Conservation (phyloP, 2,888 invertebrate genomes). For the Campopleginae sp. region DNA sequence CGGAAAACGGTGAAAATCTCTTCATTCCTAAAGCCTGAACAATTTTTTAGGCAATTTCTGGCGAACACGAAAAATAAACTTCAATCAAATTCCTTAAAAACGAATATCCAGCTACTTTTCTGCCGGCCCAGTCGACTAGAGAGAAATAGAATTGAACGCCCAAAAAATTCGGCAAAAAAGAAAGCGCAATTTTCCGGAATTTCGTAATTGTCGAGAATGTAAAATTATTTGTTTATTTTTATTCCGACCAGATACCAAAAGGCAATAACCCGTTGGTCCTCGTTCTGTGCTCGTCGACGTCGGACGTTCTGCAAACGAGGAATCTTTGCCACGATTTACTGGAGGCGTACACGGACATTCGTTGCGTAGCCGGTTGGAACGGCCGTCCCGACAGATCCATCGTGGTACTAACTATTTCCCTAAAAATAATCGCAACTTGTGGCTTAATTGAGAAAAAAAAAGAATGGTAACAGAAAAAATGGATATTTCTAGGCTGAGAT, state of each 20-base stretch:
- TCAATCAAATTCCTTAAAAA: neutral
- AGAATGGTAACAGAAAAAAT: neutral
- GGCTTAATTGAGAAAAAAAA: neutral
- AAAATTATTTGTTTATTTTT: neutral
- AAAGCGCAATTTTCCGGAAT: too few relatives aligned
- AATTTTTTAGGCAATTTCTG: neutral
- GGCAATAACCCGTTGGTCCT: slow-evolving; percentile 88
- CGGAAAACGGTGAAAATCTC: slow-evolving; percentile 65
- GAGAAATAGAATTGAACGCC: too few relatives aligned
- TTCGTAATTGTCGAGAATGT: too few relatives aligned
- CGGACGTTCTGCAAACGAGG: slow-evolving; percentile 73
- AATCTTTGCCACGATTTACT: slow-evolving; percentile 72
- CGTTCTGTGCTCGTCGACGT: slow-evolving; percentile 87
- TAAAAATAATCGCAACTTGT: neutral
- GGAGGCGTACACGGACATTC: slow-evolving; percentile 69
- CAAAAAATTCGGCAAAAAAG: too few relatives aligned
- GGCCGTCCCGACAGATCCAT: slow-evolving; percentile 76
- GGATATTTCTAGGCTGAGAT: slow-evolving; percentile 73
- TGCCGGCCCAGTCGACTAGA: too few relatives aligned
- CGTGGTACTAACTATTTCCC: slow-evolving; percentile 73
- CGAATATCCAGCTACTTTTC: neutral
- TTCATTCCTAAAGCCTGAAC: neutral
- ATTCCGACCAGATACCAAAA: slow-evolving; percentile 66
- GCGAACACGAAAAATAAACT: neutral
- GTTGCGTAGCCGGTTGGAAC: slow-evolving; percentile 76